A percentile compares a stretch with the other conserved stretches of the same genome.
These are phyloP conservation scores for Corythucha ciliata DNA, from an alignment of 2,888 invertebrate genomes.

Conservation along the genomic window DNA sequence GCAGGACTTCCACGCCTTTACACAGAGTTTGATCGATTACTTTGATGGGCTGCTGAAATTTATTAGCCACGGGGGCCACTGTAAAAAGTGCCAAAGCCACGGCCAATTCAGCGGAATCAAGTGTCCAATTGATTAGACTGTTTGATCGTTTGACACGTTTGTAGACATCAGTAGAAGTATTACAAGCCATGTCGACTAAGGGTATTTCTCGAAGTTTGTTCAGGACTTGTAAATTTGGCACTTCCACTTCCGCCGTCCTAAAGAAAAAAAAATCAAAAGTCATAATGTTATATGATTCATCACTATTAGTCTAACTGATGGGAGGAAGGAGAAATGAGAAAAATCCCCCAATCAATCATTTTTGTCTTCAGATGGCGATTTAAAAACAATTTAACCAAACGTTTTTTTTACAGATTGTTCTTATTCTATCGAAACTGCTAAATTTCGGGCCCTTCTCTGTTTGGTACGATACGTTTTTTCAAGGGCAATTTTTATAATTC, in stretches of 20 bases:
- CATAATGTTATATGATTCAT: too few species aligned
- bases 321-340: not conserved
- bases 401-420: too few species aligned
- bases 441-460: too few species aligned
- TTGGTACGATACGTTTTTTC: too few species aligned
- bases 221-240: slow-evolving; percentile 40
- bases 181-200: slow-evolving; percentile 49
- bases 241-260: slow-evolving; percentile 24
- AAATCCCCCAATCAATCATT: not conserved
- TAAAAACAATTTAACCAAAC: too few species aligned
- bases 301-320: too few species aligned
- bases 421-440: too few species aligned
- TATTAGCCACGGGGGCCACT: slow-evolving; percentile 46
- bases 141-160: slow-evolving; percentile 46
- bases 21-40: slow-evolving; percentile 49
- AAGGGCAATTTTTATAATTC: too few species aligned
- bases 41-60: slow-evolving; percentile 47
- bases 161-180: slow-evolving; percentile 50
- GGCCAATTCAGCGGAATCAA: slow-evolving; percentile 52
- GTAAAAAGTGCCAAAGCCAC: slow-evolving; percentile 46
- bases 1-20: slow-evolving; percentile 48
- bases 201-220: slow-evolving; percentile 47
- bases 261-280: slow-evolving; percentile 4
- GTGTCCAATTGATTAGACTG: slow-evolving; percentile 51
- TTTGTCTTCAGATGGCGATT: too few species aligned